Percentiles rank a stretch among this genome's conserved stretches.
Evolutionary conservation across 1,140 invertebrate species (phyloP).

Genomic region (Holotrichia oblita): DNA sequence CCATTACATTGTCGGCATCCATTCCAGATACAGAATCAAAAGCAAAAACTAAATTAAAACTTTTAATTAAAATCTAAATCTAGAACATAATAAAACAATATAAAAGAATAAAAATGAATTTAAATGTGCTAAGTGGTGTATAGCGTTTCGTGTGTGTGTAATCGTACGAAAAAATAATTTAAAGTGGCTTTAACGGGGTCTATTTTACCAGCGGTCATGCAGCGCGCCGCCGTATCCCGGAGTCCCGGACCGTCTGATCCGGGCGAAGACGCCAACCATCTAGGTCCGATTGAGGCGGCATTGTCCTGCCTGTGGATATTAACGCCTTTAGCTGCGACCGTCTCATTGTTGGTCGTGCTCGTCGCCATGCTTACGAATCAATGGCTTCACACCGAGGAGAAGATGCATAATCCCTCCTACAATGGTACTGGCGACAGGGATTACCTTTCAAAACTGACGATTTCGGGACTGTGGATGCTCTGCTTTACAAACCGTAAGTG

Average conservation of each 20-base stretch:
- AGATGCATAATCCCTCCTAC: slow-evolving; percentile 72
- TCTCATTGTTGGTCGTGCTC: slow-evolving; percentile 70
- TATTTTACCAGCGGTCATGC: slow-evolving; percentile 46
- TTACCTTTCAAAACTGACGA: slow-evolving; percentile 72
- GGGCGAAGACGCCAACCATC: slow-evolving; percentile 49
- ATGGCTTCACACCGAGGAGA: slow-evolving; percentile 77
- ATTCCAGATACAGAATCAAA: background rate
- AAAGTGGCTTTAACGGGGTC: slow-evolving; percentile 36
- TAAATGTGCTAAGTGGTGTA: slow-evolving; percentile 1
- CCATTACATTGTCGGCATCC: no score
- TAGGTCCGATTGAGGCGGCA: slow-evolving; percentile 65
- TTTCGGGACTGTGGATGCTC: slow-evolving; percentile 75
- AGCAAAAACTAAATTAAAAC: background rate
- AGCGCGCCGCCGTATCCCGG: slow-evolving; percentile 51
- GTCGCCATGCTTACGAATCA: slow-evolving; percentile 74
- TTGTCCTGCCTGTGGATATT: slow-evolving; percentile 71
- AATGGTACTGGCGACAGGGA: slow-evolving; percentile 72
- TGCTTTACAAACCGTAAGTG: slow-evolving; percentile 77
- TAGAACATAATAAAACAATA: background rate
- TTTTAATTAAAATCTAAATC: slow-evolving; percentile 9
- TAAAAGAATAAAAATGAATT: background rate
- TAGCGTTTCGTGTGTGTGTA: background rate
- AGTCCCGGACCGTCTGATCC: slow-evolving; percentile 46
- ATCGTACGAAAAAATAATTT: slow-evolving; percentile 11
- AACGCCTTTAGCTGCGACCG: slow-evolving; percentile 71